A percentile compares a stretch with the other conserved stretches of the same genome.
These are phyloP conservation scores for Teleogryllus oceanicus DNA, from an alignment of 2,888 invertebrate genomes.

Conservation along the genomic window DNA sequence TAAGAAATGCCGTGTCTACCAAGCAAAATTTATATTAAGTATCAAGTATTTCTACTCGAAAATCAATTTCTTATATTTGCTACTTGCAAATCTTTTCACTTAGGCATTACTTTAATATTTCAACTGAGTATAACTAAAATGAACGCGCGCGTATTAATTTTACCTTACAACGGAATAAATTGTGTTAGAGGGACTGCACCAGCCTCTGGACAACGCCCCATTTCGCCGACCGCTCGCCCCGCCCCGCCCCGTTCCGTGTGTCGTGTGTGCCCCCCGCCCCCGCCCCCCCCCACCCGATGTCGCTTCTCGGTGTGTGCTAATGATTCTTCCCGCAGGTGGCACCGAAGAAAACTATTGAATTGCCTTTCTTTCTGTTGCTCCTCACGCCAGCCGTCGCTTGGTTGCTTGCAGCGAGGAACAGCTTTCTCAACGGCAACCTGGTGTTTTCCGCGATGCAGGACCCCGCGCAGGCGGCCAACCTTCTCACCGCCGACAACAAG, in stretches of 20 bases:
- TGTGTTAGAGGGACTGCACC: too few relatives aligned
- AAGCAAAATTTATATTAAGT: too few relatives aligned
- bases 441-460: conserved; percentile 34
- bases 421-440: conserved; percentile 36
- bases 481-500: conserved; percentile 40
- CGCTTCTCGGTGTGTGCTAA: too few relatives aligned
- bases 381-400: conserved; percentile 9
- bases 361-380: background rate
- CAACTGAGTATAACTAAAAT: too few relatives aligned
- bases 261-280: background rate
- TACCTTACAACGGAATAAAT: too few relatives aligned
- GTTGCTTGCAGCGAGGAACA: conserved; percentile 33
- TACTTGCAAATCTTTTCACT: too few relatives aligned
- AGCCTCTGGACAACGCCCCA: background rate
- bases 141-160: too few relatives aligned
- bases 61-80: too few relatives aligned
- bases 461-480: conserved; percentile 38
- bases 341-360: background rate
- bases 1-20: too few relatives aligned
- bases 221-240: background rate
- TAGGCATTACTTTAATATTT: too few relatives aligned
- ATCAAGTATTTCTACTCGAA: too few relatives aligned
- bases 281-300: too few relatives aligned
- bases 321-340: background rate
- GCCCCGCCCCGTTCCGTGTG: background rate